Evolutionary conservation across 23 tunicate genomes (phyloP), one percentile per base, ranked within the genome.

Genomic region (Pegea sp.): DNA sequence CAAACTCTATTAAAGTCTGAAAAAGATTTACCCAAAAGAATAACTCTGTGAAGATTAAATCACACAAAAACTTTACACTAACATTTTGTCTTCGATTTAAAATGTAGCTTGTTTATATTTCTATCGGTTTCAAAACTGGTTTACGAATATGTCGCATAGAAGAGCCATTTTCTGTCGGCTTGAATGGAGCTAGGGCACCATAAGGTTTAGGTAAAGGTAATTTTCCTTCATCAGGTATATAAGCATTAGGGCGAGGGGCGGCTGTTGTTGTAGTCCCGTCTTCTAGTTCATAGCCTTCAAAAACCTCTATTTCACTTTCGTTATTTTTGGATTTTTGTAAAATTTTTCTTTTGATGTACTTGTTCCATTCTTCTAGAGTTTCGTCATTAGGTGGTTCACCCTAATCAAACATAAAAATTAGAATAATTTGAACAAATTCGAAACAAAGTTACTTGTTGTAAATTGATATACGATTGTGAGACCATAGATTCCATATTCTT

Each of bases 161-260:
- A 20, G 96, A 75, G 23, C 96, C 96, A 0, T 70, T 65, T 60
- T 87, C 78, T 0, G 71, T 63, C 4, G 96, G 96, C 57, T 87
- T 87, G 75, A 87, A 87, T 30, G 96, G 96, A 20, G 88, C 88
- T 13, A 69, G 78, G 2, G 78, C 54, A 7, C 96, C 96, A 60
- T 87, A 87, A 11, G 96, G 96, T 5, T 80, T 53, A 0, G 96
- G 88, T 7, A 87, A 75, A 1, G 88, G 88, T 24, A 87, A 43
- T 8, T 38, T 16, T 25, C 67, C 88, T 29, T 75, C 88, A 48
- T 75, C 78, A 3, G 96, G 96, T n/a, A 87, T 75, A 69, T 87
- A 87, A 1, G 96, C 96, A 54, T 87, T 87, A 22, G 96, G 96
- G 22, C 96, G 72, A 3, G 96, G 96, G 42, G 69, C 96, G 33